Evolutionary conservation across 2,888 invertebrate species (phyloP), one percentile per base, ranked within the genome.

Genomic region (Ecdyonurus torrentis): DNA sequence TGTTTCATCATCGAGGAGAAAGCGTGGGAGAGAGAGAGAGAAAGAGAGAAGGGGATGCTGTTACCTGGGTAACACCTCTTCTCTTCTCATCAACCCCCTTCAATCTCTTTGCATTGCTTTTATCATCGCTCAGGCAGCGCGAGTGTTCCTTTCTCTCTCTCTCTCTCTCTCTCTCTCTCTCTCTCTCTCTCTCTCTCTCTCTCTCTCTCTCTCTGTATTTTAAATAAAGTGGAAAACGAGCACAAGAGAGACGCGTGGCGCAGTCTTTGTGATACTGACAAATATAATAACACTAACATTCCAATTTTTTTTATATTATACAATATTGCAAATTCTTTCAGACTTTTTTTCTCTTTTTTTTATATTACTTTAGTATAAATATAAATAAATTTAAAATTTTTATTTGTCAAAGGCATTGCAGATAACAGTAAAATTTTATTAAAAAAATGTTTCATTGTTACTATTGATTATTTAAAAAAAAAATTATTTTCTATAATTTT

Each of bases 1-100:
- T 55, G 55, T 55, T 55, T 55, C 55, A 55, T 55, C 55, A 55
- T 55, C 55, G 55, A 55, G 55, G 7, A 5, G 37, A 15, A 15
- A 20, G 55, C 5, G 55, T 7, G 55, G n/a, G 55, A 50, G 50
- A 50, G 50, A 50, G 50, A 50, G 50, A 50, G 50, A 50, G 50
- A 50, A 7, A 50, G n/a, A n/a, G 50, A 50, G 18, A 10, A 50
- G 18, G n/a, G 55, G 55, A n/a, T 7, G 55, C n/a, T 55, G 55
- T 55, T 55, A 55, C 55, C 55, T 55, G 55, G 55, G 55, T n/a
- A 55, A 55, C 55, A 55, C 55, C 55, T 55, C 55, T 18, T n/a
- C 55, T 55, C 55, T 18, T 22, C 19, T 22, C 22, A 37, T 37
- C 37, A 20, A 10, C n/a, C 55, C 55, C 7, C 55, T 55, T 18